Percentiles rank a stretch among this genome's conserved stretches.
Conservation (phyloP, 1,140 invertebrate species). For the Drosophila arizonae region DNA sequence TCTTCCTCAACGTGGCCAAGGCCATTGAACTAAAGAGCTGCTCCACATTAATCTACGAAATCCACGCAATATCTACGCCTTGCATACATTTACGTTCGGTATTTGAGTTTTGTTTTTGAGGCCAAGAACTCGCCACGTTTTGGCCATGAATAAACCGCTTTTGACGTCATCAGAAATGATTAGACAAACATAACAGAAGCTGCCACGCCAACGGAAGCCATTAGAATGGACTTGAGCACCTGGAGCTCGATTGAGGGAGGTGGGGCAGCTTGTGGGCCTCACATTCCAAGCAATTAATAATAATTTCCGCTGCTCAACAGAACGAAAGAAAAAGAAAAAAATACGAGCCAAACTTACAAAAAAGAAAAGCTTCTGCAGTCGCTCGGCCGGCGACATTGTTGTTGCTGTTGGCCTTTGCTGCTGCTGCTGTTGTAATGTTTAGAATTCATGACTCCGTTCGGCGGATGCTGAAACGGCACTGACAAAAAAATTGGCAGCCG, state of each 20-base stretch:
- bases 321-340: conserved; percentile 22
- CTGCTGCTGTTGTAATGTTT: conserved; percentile 20
- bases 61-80: conserved; percentile 42
- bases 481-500: neutral
- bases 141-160: conserved; percentile 70
- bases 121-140: conserved; percentile 62
- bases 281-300: conserved; percentile 77
- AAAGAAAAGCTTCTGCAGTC: conserved; percentile 48
- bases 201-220: conserved; percentile 73
- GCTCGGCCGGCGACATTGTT: neutral
- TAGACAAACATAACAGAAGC: conserved; percentile 44
- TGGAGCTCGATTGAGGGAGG: neutral
- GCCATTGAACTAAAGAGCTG: conserved; percentile 55
- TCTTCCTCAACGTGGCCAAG: conserved; percentile 45
- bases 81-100: conserved; percentile 2
- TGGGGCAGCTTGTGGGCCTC: conserved; percentile 28
- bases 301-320: conserved; percentile 71
- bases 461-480: conserved; percentile 19
- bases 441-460: conserved; percentile 27
- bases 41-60: conserved; percentile 61
- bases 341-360: conserved; percentile 30
- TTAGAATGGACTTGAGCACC: conserved; percentile 45
- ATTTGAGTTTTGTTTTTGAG: conserved; percentile 13
- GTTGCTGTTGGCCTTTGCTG: neutral
- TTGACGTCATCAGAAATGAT: conserved; percentile 70